These are phyloP conservation scores for Pheosia tremula DNA, from an alignment of 2,888 invertebrate species.

Conservation along the genomic window DNA sequence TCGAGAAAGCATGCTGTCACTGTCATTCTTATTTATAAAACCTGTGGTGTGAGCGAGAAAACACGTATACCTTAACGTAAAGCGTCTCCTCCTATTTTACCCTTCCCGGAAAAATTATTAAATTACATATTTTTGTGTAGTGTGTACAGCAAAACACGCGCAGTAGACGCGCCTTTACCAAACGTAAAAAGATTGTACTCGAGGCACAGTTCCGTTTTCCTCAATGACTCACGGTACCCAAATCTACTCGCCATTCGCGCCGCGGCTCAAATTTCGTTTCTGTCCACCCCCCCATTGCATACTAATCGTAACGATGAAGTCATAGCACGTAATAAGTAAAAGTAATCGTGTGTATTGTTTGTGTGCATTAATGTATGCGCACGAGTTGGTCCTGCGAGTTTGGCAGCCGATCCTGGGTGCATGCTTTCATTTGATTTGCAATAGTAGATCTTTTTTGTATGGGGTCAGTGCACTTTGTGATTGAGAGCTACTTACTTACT, in stretches of 20 bases:
- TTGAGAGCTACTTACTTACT: background rate
- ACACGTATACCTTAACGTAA: too few species aligned
- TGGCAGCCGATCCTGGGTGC: conserved; percentile 32
- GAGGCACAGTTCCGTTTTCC: conserved; percentile 7
- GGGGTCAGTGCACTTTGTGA: conserved; percentile 7
- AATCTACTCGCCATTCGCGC: conserved; percentile 28
- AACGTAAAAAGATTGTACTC: background rate
- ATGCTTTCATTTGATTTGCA: conserved; percentile 38
- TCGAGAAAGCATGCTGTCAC: too few species aligned
- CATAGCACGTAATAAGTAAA: conserved; percentile 56
- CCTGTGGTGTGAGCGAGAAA: too few species aligned
- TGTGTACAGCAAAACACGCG: too few species aligned
- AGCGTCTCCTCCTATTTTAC: too few species aligned
- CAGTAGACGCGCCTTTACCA: too few species aligned
- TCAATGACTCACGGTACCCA: conserved; percentile 5
- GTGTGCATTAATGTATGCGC: conserved; percentile 24
- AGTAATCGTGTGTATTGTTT: conserved; percentile 41
- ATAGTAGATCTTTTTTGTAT: conserved; percentile 13
- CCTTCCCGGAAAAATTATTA: too few species aligned
- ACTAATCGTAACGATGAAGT: conserved; percentile 52
- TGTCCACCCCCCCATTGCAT: conserved; percentile 37
- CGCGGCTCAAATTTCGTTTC: conserved; percentile 56
- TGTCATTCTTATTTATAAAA: too few species aligned
- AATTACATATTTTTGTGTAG: too few species aligned
- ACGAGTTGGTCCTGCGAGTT: conserved; percentile 21